phyloP scores from a whole-genome alignment of 2,113 vertebrate species.

The Grammomys surdaster region DNA sequence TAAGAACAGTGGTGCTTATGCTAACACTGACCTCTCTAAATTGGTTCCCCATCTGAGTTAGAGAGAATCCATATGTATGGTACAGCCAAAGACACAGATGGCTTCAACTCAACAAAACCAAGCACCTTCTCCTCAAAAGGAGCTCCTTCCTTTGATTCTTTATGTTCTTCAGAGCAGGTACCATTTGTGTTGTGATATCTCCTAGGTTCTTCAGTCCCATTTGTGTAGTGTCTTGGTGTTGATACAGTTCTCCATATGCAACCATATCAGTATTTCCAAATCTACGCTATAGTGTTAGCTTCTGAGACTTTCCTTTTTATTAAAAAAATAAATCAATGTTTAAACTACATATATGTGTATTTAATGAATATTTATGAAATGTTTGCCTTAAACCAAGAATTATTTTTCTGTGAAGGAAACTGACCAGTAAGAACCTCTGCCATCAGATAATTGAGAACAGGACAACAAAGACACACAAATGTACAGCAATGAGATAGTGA shows the following conservation, averaged over 20 bases:
- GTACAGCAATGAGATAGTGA: neutral
- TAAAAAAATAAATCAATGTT: neutral
- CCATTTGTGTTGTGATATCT: neutral
- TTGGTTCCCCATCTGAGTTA: neutral
- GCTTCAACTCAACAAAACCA: neutral
- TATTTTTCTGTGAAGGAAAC: neutral
- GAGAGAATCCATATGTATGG: neutral
- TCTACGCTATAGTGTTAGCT: neutral
- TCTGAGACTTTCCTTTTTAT: neutral
- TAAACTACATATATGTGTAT: neutral
- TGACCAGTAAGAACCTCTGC: neutral
- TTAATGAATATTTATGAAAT: neutral
- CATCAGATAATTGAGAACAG: neutral
- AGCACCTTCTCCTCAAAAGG: neutral
- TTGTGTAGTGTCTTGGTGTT: neutral
- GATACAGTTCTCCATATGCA: fast-evolving
- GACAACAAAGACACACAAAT: neutral
- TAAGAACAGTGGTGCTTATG: neutral
- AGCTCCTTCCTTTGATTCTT: neutral
- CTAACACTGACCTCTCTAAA: neutral
- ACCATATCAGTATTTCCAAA: neutral
- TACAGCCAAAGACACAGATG: neutral
- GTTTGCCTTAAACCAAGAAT: neutral
- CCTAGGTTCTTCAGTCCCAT: neutral
- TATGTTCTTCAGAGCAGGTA: neutral